Base-by-base conservation (phyloP, 2,888 invertebrate genomes). In the Bunonema sp. region DNA sequence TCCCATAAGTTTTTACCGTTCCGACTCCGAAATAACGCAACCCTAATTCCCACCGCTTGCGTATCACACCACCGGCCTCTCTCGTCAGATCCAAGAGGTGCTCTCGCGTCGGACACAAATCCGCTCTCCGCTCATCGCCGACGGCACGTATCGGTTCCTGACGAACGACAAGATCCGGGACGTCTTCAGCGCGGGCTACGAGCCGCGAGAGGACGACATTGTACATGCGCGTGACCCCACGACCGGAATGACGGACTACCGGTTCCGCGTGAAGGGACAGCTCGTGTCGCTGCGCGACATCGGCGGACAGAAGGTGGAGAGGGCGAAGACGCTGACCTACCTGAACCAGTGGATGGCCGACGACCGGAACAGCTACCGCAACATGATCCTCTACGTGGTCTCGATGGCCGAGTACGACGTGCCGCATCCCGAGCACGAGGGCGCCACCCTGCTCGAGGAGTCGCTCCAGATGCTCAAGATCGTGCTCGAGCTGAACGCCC, bases 391-490 rank as follows among this genome's bases (percentile, higher is more conserved):
- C 18, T 57, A 54, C 36, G 60, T 63, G 15, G 54, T 57, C 19
- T 54, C 62, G 19, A 53, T 63, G 45, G 52, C 61, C 24, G 63
- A 58, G 23, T 63, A 56, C 37, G 54, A 61, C 42, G 46, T 50
- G 34, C 46, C 47, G 4, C 59, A 59, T 36, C 49, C 52, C 35
- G 49, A 50, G 19, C 48, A 52, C 32, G 43, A 44, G 29, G 55
- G 49, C 12, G 34, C 44, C 24, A 61, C 61, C 1, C 53, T 55
- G 3, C 47, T 61, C 32, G 61, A 62, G 35, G 61, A 59, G 42
- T 55, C 57, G 21, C 26, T 55, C 1, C 40, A 41, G 37, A 45
- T 46, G 24, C 35, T 57, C 24, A 45, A 54, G 57, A 43, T 49
- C 12, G 48, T 57, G 24, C 44, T 54, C 4, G 51, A 46, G 21